Evolutionary conservation across 2,113 vertebrate genomes (phyloP).

Genomic region (Rafetus swinhoei): DNA sequence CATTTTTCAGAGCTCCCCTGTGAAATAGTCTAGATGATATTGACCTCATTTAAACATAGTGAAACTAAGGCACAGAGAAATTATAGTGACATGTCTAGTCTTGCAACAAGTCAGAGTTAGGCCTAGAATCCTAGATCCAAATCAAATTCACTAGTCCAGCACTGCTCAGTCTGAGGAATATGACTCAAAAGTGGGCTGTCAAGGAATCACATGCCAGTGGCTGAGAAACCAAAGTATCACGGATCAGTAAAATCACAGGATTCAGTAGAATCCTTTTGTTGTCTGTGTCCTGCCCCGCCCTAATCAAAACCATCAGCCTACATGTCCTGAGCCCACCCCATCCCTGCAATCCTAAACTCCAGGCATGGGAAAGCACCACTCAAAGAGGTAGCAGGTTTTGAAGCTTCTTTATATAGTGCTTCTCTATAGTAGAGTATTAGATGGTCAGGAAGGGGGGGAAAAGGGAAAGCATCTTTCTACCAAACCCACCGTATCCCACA

Average conservation of each 20-base stretch:
- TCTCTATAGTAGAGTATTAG: background rate
- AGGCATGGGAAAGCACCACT: background rate
- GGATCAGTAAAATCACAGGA: background rate
- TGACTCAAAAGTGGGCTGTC: background rate
- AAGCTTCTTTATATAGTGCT: background rate
- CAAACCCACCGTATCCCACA: background rate
- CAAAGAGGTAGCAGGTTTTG: background rate
- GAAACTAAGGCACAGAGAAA: background rate
- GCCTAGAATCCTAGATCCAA: background rate
- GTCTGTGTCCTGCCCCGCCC: background rate
- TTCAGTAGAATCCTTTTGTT: background rate
- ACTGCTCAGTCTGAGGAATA: background rate
- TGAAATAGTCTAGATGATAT: background rate
- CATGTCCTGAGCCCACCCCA: background rate
- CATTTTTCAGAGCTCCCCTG: background rate
- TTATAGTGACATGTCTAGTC: background rate
- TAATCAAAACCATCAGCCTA: background rate
- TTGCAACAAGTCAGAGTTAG: background rate
- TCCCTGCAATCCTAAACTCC: background rate
- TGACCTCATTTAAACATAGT: background rate
- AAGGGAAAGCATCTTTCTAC: background rate
- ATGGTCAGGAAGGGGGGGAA: background rate
- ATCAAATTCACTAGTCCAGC: background rate
- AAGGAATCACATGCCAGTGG: background rate
- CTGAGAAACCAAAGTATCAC: background rate